Percentiles rank a stretch among this genome's conserved stretches.
Evolutionary conservation across 2,888 invertebrate genomes (phyloP).

Genomic region (Spisula solida): DNA sequence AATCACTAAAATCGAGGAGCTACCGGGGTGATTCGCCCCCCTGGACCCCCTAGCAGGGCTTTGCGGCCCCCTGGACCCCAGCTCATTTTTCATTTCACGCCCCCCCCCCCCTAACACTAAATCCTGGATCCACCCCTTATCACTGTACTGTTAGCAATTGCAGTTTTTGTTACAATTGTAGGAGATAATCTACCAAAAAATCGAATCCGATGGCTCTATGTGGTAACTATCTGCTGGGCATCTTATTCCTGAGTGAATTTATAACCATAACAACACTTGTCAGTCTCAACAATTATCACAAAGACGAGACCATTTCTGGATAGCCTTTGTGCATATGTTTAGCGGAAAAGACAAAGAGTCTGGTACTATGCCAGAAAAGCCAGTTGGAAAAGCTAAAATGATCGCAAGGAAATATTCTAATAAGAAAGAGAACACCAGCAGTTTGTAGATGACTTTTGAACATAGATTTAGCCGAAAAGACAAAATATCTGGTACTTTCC

Average conservation of each 20-base stretch:
- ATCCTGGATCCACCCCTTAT: no score
- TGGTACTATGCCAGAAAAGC: background rate
- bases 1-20: no score
- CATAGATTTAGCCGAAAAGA: no score
- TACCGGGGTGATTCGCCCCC: no score
- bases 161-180: slow-evolving; percentile 70
- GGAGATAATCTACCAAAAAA: slow-evolving; percentile 65
- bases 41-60: no score
- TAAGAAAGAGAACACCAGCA: no score
- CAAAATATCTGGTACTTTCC: no score
- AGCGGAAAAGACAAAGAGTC: background rate
- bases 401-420: no score
- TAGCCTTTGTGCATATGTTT: background rate
- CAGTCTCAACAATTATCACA: slow-evolving; percentile 8
- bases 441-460: no score
- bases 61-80: no score
- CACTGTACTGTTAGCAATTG: slow-evolving; percentile 67
- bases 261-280: background rate
- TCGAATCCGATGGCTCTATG: slow-evolving; percentile 68
- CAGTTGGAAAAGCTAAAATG: background rate
- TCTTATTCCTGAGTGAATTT: background rate
- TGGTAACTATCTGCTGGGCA: slow-evolving; percentile 55
- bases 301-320: background rate
- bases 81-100: no score
- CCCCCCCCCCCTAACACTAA: no score